Evolutionary conservation across 1,140 invertebrate species (phyloP).

Genomic region (Caerostris extrusa): DNA sequence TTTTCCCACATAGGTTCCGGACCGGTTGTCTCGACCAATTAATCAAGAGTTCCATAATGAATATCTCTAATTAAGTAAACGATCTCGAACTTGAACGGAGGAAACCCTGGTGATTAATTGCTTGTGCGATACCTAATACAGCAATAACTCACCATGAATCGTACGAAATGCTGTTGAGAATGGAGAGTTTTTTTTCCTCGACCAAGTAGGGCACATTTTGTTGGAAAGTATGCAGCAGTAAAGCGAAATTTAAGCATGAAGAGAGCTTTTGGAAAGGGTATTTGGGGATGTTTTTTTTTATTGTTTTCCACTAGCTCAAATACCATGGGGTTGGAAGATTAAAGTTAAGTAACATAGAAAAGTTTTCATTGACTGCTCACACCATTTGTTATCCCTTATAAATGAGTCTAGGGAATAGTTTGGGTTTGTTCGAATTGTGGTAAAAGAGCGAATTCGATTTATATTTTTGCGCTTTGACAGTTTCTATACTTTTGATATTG

Average conservation of each 20-base stretch:
- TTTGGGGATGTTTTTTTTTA: neutral
- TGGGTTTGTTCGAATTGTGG: constrained; percentile 3
- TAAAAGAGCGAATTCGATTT: neutral
- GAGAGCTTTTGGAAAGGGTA: neutral
- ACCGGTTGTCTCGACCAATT: constrained; percentile 30
- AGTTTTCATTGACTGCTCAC: constrained; percentile 24
- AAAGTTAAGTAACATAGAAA: constrained; percentile 18
- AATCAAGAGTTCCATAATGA: constrained; percentile 26
- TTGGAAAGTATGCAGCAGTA: neutral
- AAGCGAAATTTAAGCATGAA: constrained; percentile 10
- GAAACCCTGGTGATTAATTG: constrained; percentile 6
- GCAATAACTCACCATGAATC: constrained; percentile 26
- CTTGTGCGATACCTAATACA: constrained; percentile 8
- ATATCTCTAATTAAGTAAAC: constrained; percentile 38
- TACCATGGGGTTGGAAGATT: constrained; percentile 13
- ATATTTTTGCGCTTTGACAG: constrained; percentile 27
- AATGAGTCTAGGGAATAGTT: neutral
- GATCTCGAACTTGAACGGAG: neutral
- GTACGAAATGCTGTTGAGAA: neutral
- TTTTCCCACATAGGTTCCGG: constrained; percentile 32
- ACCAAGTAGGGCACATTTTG: neutral
- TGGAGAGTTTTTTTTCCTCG: neutral
- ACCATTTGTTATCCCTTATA: constrained; percentile 23
- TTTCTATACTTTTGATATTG: neutral
- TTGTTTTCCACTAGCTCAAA: neutral